Percentiles rank a stretch among this genome's conserved stretches.
These are phyloP conservation scores for Drosophila tani DNA, from an alignment of 1,140 invertebrate species.

Conservation along the genomic window DNA sequence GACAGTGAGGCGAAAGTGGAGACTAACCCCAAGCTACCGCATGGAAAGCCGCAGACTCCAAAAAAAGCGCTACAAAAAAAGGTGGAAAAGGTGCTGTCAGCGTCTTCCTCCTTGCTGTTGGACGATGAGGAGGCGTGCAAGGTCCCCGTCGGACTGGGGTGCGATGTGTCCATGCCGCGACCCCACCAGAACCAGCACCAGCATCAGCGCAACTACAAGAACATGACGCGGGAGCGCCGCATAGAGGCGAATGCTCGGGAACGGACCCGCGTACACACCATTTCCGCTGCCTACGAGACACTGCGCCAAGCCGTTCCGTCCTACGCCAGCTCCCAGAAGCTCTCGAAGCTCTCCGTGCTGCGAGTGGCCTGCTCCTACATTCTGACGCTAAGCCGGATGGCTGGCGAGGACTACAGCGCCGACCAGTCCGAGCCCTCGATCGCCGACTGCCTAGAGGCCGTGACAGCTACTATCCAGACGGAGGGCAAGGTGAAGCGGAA, in stretches of 20 bases:
- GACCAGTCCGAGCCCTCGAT: constrained; percentile 87
- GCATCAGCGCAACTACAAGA: constrained; percentile 95
- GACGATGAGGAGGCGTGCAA: constrained; percentile 48
- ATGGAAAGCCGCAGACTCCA: neutral
- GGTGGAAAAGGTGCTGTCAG: neutral
- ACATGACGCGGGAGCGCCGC: constrained; percentile 95
- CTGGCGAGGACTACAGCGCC: constrained; percentile 87
- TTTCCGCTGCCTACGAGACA: constrained; percentile 97
- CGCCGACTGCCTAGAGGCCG: constrained; percentile 92
- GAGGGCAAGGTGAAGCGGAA: constrained; percentile 95
- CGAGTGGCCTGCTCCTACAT: constrained; percentile 97
- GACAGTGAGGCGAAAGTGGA: neutral
- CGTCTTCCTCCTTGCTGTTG: constrained; percentile 14
- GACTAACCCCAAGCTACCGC: neutral
- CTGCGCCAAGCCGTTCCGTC: constrained; percentile 93
- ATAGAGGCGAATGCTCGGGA: constrained; percentile 98
- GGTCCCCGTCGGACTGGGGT: neutral
- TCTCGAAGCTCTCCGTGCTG: constrained; percentile 96
- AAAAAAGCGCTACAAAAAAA: constrained; percentile 44
- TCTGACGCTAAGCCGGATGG: constrained; percentile 91
- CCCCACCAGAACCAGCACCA: constrained; percentile 85
- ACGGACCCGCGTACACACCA: constrained; percentile 96
- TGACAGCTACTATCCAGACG: constrained; percentile 95
- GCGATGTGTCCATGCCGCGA: constrained; percentile 50
- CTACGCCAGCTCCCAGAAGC: constrained; percentile 96